Evolutionary conservation across 1,140 invertebrate species (phyloP).

Genomic region (Bicyclus anynana): DNA sequence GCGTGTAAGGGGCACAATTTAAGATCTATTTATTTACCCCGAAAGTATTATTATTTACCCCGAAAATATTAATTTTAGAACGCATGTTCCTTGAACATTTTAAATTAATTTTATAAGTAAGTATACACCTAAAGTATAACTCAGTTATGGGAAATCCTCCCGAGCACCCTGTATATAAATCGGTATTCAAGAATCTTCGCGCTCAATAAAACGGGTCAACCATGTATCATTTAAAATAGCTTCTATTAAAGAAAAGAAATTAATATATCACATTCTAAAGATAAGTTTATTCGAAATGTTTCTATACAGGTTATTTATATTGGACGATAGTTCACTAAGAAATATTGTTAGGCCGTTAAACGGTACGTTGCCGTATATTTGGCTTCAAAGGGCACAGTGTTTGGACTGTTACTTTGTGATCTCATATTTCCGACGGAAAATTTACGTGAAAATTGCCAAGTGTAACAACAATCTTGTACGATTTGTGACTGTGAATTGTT

Average conservation of each 20-base stretch:
- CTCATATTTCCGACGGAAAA: background rate
- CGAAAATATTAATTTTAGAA: too few species aligned
- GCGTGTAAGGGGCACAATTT: too few species aligned
- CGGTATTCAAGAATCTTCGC: background rate
- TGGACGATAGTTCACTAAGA: conserved; percentile 3
- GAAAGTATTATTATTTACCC: too few species aligned
- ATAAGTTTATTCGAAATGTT: background rate
- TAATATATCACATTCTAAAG: conserved; percentile 2
- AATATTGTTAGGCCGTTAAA: background rate
- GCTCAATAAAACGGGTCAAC: conserved; percentile 3
- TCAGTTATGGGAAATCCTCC: too few species aligned
- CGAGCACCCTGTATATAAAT: too few species aligned
- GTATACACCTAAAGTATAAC: too few species aligned
- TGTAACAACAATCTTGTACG: background rate
- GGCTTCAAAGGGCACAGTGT: background rate
- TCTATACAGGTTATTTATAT: conserved; percentile 6
- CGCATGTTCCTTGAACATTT: too few species aligned
- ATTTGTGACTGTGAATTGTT: background rate
- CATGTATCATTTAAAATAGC: conserved; percentile 8
- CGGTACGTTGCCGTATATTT: background rate
- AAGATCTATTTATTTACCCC: too few species aligned
- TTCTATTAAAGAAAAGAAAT: conserved; percentile 7
- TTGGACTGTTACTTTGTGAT: background rate
- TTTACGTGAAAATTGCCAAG: background rate
- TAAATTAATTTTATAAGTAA: too few species aligned